A percentile compares a stretch with the other conserved stretches of the same genome.
Evolutionary conservation across 2,797 vertebrate genomes (phyloP).

Genomic region (Pempheris klunzingeri): DNA sequence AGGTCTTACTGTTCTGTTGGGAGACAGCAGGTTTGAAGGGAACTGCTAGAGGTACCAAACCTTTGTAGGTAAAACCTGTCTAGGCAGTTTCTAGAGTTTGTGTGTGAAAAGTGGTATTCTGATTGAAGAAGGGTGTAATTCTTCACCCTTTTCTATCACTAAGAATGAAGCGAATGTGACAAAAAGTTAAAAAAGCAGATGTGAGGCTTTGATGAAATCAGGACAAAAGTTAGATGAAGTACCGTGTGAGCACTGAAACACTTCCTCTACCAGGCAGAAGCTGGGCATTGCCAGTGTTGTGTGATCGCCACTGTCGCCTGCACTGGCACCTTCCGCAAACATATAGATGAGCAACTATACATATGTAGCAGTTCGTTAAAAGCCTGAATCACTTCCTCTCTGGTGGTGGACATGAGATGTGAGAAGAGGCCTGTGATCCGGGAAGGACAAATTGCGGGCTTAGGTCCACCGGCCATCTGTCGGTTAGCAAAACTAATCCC

Average conservation of each 20-base stretch:
- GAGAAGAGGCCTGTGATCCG: constrained; percentile 65
- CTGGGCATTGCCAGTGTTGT: neutral
- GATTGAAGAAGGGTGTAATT: neutral
- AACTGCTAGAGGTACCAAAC: neutral
- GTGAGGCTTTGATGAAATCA: neutral
- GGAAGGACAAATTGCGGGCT: constrained; percentile 76
- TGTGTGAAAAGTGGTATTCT: neutral
- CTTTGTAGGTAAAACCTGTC: no score
- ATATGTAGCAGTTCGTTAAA: constrained; percentile 35
- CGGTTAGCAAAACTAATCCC: constrained; percentile 77
- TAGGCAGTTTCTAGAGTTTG: neutral
- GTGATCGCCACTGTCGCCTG: neutral
- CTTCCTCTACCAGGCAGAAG: neutral
- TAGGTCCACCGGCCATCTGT: constrained; percentile 80
- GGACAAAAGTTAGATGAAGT: constrained; percentile 5
- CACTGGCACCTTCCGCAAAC: constrained; percentile 1
- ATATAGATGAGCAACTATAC: neutral
- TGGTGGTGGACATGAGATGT: constrained; percentile 35
- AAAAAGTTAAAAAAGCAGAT: neutral
- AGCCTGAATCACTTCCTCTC: constrained; percentile 42
- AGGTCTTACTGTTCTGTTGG: neutral
- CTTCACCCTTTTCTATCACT: neutral
- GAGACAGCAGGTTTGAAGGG: neutral
- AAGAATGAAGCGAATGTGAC: neutral
- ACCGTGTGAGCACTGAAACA: neutral